A percentile compares a stretch with the other conserved stretches of the same genome.
Conservation (phyloP, 2,113 vertebrate genomes). For the Oryzias celebensis region DNA sequence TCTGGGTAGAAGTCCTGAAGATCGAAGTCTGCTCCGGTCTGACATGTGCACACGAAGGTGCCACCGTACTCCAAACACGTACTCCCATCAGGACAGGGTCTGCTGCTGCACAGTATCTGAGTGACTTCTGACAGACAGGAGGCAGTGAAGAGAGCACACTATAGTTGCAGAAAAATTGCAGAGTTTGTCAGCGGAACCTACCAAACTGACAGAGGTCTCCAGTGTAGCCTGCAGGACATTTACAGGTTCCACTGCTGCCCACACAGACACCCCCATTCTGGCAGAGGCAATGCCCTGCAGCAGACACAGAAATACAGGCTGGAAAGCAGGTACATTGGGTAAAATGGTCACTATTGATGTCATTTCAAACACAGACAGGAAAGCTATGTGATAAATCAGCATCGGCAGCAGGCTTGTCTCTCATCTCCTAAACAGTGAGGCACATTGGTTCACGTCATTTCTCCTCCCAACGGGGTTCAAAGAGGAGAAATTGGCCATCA, state of each 20-base stretch:
- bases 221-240: slow-evolving; percentile 89
- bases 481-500: slow-evolving; percentile 46
- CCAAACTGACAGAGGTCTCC: slow-evolving; percentile 93
- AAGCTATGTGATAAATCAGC: slow-evolving; percentile 35
- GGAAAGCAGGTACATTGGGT: slow-evolving; percentile 16
- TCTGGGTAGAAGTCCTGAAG: slow-evolving; percentile 85
- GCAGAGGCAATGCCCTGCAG: slow-evolving; percentile 83
- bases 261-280: slow-evolving; percentile 89
- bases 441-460: slow-evolving; percentile 56
- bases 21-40: slow-evolving; percentile 78
- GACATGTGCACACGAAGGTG: slow-evolving; percentile 93
- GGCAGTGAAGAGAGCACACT: slow-evolving; percentile 7
- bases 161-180: background rate
- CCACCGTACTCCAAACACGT: slow-evolving; percentile 93
- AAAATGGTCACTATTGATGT: slow-evolving; percentile 19
- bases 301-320: slow-evolving; percentile 29
- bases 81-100: slow-evolving; percentile 88
- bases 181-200: slow-evolving; percentile 61
- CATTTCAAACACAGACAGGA: slow-evolving; percentile 42
- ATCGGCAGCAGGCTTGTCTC: slow-evolving; percentile 45
- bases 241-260: slow-evolving; percentile 86
- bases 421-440: slow-evolving; percentile 56
- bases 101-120: slow-evolving; percentile 88
- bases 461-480: slow-evolving; percentile 58
- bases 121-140: slow-evolving; percentile 84